phyloP scores from a whole-genome alignment of 2,888 invertebrate genomes.

The Ormyrus rosae region DNA sequence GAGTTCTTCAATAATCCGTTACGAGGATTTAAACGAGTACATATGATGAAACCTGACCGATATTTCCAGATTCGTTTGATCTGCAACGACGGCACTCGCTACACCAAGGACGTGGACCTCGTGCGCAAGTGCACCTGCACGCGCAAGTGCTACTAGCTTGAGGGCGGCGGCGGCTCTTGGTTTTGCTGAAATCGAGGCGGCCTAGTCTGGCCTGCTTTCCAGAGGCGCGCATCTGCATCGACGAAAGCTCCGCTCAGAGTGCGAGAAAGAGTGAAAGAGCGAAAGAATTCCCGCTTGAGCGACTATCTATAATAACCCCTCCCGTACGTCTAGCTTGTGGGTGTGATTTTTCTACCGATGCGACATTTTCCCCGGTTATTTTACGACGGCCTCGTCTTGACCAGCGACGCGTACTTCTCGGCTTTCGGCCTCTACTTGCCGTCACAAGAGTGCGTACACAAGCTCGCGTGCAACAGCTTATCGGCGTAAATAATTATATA shows the following conservation, averaged over 20 bases:
- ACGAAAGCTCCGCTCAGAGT: conserved; percentile 36
- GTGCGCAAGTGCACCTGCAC: conserved; percentile 97
- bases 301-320: background rate
- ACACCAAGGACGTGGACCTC: conserved; percentile 97
- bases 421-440: conserved; percentile 1
- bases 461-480: conserved; percentile 33
- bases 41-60: too few relatives aligned
- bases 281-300: conserved; percentile 36
- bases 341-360: conserved; percentile 35
- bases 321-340: conserved; percentile 9
- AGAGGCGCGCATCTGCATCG: conserved; percentile 41
- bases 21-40: too few relatives aligned
- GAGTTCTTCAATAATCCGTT: too few relatives aligned
- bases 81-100: conserved; percentile 94
- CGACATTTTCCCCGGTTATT: conserved; percentile 2
- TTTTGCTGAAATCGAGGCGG: conserved; percentile 9
- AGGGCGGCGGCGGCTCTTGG: conserved; percentile 15
- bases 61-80: conserved; percentile 87
- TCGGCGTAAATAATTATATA: conserved; percentile 28
- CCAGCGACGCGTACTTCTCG: too few relatives aligned
- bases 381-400: background rate
- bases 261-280: conserved; percentile 10
- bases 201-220: too few relatives aligned
- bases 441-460: conserved; percentile 3
- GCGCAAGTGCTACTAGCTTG: conserved; percentile 87